Conservation (phyloP, 2,113 vertebrate genomes). For the Tor tambroides region DNA sequence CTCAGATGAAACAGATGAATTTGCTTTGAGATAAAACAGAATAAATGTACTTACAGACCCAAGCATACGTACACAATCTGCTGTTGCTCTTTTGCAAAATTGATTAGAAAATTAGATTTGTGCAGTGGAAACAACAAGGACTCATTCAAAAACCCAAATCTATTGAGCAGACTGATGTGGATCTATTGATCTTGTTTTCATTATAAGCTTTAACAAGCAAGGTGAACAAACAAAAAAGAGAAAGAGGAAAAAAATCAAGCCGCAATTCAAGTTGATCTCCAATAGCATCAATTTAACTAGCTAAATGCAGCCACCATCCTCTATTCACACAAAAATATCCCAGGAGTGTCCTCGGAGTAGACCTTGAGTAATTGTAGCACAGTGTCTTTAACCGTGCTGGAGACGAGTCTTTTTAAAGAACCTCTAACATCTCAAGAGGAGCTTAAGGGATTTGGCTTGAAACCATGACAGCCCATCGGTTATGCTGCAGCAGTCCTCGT, state of each 20-base stretch:
- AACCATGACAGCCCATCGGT: constrained; percentile 31
- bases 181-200: constrained; percentile 37
- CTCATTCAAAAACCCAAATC: constrained; percentile 16
- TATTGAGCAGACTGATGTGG: not conserved
- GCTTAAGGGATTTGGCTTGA: constrained; percentile 36
- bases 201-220: constrained; percentile 35
- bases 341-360: constrained; percentile 5
- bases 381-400: constrained; percentile 18
- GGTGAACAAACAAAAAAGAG: not conserved
- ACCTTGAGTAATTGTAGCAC: constrained; percentile 25
- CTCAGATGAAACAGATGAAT: constrained; percentile 11
- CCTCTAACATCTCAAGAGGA: constrained; percentile 26
- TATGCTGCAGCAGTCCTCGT: not conserved
- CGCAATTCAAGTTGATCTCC: constrained; percentile 16
- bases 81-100: constrained; percentile 16
- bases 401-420: constrained; percentile 26
- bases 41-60: constrained; percentile 1
- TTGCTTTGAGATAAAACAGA: constrained; percentile 22
- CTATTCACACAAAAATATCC: not conserved
- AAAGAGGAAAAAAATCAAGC: constrained; percentile 5
- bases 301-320: constrained; percentile 22
- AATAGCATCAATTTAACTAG: constrained; percentile 14
- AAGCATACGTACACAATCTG: not conserved
- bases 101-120: constrained; percentile 30
- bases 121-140: constrained; percentile 20